Evolutionary conservation across 2,113 vertebrate genomes (phyloP), one percentile per base, ranked within the genome.

Genomic region (Sinocyclocheilus maitianheensis): DNA sequence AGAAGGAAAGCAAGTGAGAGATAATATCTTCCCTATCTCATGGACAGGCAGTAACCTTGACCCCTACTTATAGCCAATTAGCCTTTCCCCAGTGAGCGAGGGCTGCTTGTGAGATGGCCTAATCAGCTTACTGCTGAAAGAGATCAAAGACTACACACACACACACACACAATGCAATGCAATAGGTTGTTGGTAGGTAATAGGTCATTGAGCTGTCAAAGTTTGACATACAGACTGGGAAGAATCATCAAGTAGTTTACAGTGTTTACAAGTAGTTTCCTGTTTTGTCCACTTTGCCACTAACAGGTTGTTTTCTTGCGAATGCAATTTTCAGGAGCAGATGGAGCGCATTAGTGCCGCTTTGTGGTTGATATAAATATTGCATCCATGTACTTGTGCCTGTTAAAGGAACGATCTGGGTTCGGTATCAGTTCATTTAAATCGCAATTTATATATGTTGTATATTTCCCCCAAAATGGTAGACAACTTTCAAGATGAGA

Each of bases 61-160:
- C 60, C 62, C n/a, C 43, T 48, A 67, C 58, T 67, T 81, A 81
- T 11, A 67, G 43, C 58, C 83, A 84, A 77, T 77, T 67, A 65
- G 83, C 74, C 83, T 51, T 51, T 77, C 22, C 30, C 40, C 13
- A 26, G 24, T 62, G 37, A 74, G 34, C 67, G 74, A 1, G 43
- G 40, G 62, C 62, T 67, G 79, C 43, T 81, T 12, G 79, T 26
- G 40, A 67, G 62, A 84, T 76, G 80, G 24, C 10, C 58, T 84
- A 81, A 81, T 81, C 79, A 81, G 79, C 79, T 81, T 81, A 67
- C 10, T 48, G 37, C 37, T 63, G 11, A 48, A 81, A 51, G 43
- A 81, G 60, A 81, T 81, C 79, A 81, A 65, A 81, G n/a, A 48
- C 79, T 51, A 67, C 62, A 81, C 60, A 48, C 22, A 67, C 62